A percentile compares a stretch with the other conserved stretches of the same genome.
Evolutionary conservation across 2,888 invertebrate genomes (phyloP).

Genomic region (Nezara viridula): DNA sequence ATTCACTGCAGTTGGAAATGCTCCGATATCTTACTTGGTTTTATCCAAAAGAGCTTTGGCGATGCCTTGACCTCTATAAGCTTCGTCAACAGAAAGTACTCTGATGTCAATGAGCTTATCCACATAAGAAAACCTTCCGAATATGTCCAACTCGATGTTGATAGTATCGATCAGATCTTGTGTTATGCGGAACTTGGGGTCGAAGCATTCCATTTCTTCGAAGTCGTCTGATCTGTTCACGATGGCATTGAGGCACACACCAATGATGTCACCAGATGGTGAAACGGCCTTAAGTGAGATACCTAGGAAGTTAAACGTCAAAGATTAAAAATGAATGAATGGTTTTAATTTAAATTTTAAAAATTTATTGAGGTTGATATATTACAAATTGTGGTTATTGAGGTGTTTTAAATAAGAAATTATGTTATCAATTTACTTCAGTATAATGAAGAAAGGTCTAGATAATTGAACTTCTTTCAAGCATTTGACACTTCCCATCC

Average conservation of each 20-base stretch:
- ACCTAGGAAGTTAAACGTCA: slow-evolving; percentile 62
- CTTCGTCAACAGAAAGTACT: slow-evolving; percentile 77
- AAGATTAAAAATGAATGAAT: background rate
- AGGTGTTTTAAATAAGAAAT: too few species aligned
- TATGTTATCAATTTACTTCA: too few species aligned
- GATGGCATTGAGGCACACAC: slow-evolving; percentile 73
- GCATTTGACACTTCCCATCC: too few species aligned
- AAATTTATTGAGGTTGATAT: too few species aligned
- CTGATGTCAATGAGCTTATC: slow-evolving; percentile 75
- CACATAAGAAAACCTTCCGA: slow-evolving; percentile 73
- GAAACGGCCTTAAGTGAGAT: slow-evolving; percentile 77
- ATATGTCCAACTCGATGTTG: slow-evolving; percentile 73
- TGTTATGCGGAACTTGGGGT: slow-evolving; percentile 78
- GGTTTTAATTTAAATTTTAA: too few species aligned
- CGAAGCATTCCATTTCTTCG: slow-evolving; percentile 72
- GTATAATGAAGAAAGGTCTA: too few species aligned
- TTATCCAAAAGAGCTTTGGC: slow-evolving; percentile 75
- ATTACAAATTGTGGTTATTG: too few species aligned
- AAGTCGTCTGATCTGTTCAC: slow-evolving; percentile 66
- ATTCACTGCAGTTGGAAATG: background rate
- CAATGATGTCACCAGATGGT: slow-evolving; percentile 73
- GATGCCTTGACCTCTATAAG: slow-evolving; percentile 78
- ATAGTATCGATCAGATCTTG: slow-evolving; percentile 74
- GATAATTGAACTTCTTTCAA: too few species aligned
- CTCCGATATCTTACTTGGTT: slow-evolving; percentile 77